A percentile compares a stretch with the other conserved stretches of the same genome.
phyloP scores from a whole-genome alignment of 2,888 invertebrate genomes.

The Andrena bucephala region DNA sequence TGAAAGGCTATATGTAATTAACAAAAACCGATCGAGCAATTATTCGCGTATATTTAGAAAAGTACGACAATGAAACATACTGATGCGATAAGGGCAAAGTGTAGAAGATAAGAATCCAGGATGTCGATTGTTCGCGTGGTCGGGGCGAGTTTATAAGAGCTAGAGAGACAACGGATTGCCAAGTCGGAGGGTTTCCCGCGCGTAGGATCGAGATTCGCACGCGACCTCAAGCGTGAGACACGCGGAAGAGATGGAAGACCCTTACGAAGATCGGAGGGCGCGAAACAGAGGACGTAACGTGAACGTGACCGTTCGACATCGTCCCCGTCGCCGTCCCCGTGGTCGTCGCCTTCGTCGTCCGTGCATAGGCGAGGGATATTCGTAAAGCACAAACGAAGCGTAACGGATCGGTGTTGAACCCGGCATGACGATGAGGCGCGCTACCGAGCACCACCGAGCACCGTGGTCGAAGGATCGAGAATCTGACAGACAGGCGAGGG shows the following conservation, averaged over 20 bases:
- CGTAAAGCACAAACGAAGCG: neutral
- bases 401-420: conserved; percentile 5
- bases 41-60: conserved; percentile 2
- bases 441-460: neutral
- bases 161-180: conserved; percentile 13
- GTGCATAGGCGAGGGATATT: conserved; percentile 16
- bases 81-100: conserved; percentile 19
- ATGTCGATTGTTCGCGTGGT: conserved; percentile 7
- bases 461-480: neutral
- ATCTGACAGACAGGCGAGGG: conserved; percentile 30
- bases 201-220: conserved; percentile 20
- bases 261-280: conserved; percentile 15
- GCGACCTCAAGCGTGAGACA: conserved; percentile 26
- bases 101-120: conserved; percentile 16
- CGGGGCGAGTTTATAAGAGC: neutral
- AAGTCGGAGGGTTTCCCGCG: conserved; percentile 52
- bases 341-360: conserved; percentile 13
- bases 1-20: neutral
- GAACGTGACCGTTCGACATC: conserved; percentile 16
- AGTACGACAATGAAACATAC: conserved; percentile 16
- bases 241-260: conserved; percentile 22
- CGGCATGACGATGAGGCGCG: conserved; percentile 40
- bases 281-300: conserved; percentile 1
- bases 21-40: neutral
- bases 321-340: conserved; percentile 7